Evolutionary conservation across 2,113 vertebrate genomes (phyloP).

Genomic region (Gnathonemus echidnorhynchus): DNA sequence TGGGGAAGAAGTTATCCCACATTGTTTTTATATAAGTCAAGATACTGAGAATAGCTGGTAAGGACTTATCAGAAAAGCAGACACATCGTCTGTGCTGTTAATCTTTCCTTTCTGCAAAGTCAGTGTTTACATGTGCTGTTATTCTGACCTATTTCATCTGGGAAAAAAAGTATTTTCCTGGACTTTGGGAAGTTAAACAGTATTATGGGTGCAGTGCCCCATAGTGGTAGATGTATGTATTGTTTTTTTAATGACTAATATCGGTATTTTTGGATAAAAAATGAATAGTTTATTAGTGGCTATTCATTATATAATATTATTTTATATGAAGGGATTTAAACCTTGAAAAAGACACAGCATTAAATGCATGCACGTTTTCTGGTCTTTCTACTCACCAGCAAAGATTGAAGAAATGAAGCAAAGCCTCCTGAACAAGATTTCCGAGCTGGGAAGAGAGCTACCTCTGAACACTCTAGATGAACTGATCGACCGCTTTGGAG

Average conservation of each 20-base stretch:
- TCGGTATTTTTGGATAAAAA: neutral
- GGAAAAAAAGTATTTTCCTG: neutral
- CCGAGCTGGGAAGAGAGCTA: conserved; percentile 82
- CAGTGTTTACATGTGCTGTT: neutral
- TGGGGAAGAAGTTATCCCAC: neutral
- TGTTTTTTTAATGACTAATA: neutral
- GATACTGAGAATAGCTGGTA: neutral
- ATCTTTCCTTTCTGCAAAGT: neutral
- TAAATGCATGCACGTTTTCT: neutral
- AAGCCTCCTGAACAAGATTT: conserved; percentile 78
- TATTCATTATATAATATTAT: neutral
- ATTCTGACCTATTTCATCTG: neutral
- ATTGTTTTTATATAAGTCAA: neutral
- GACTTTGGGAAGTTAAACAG: neutral
- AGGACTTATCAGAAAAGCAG: neutral
- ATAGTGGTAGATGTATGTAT: neutral
- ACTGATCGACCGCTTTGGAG: conserved; percentile 87
- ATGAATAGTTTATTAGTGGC: neutral
- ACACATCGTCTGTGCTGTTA: neutral
- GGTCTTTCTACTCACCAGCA: conserved; percentile 42
- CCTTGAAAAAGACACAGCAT: neutral
- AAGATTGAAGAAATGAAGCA: conserved; percentile 82
- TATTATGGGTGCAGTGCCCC: neutral
- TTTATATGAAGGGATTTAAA: neutral
- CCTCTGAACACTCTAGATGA: conserved; percentile 93